Evolutionary conservation across 2,888 invertebrate species (phyloP), one percentile per base, ranked within the genome.

Genomic region (Lithophane ornitopus): DNA sequence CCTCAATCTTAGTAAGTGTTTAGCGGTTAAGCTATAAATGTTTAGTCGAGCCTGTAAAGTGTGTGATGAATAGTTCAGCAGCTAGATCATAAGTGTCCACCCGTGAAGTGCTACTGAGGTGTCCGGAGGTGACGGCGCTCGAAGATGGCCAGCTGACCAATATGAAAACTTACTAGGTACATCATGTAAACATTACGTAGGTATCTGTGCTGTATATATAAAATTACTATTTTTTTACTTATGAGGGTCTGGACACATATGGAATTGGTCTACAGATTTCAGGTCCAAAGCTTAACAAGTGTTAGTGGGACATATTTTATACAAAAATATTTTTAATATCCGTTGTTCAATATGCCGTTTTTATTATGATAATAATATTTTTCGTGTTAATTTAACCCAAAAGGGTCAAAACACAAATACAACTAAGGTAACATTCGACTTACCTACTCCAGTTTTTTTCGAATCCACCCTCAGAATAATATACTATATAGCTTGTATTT

Each of bases 141-240:
- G 89, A 88, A 85, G 75, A 92, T 94, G 93, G 93, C 93, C 93
- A 92, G 92, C 92, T 92, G 85, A 82, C 89, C 67, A 70, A 79
- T 80, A 81, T 82, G 81, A 81, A 88, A 87, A 82, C 80, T 82
- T 82, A 74, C 70, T 61, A 49, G 49, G 49, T 49, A 49, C 62
- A 85, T 87, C 67, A 87, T 86, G 88, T 90, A 86, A 89, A 88
- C 88, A 85, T 87, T 89, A 84, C 87, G 89, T 85, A 34, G 34
- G 34, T 34, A 86, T 92, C 90, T 92, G 89, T 89, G 80, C 84
- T 91, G 86, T 94, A 92, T 94, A 94, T 88, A 94, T 94, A 94
- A 91, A 93, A 91, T 92, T 91, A 91, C 80, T 90, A 89, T 88
- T 84, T 84, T 70, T 80, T 85, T 82, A 74, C 70, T 72, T 74